Percentiles rank a stretch among this genome's conserved stretches.
Evolutionary conservation across 1,140 invertebrate genomes (phyloP).

Genomic region (Lanistes nyassanus): DNA sequence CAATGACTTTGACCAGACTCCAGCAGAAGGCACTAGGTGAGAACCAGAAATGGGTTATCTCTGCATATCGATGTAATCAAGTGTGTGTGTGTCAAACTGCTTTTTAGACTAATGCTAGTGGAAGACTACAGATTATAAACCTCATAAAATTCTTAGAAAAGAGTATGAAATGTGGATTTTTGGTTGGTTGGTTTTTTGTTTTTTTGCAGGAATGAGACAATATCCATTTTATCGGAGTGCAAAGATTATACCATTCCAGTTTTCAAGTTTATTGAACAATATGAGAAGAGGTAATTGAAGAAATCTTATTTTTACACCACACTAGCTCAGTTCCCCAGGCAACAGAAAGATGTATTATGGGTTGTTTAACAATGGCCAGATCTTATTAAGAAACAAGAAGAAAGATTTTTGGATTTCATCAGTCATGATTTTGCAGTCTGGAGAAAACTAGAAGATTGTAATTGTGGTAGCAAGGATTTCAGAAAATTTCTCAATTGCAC

Average conservation of each 20-base stretch:
- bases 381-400: too few relatives aligned
- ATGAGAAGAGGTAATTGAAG: conserved; percentile 79
- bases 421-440: too few relatives aligned
- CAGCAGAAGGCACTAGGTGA: conserved; percentile 75
- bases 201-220: conserved; percentile 71
- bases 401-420: too few relatives aligned
- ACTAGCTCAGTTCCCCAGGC: too few relatives aligned
- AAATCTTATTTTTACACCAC: too few relatives aligned
- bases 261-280: conserved; percentile 87
- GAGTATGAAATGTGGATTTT: background rate
- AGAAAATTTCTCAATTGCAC: too few relatives aligned
- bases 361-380: too few relatives aligned
- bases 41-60: background rate
- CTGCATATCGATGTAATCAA: background rate
- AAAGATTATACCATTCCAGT: conserved; percentile 81
- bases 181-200: conserved; percentile 18
- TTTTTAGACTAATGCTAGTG: background rate
- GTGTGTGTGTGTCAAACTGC: conserved; percentile 1
- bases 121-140: background rate
- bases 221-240: conserved; percentile 75
- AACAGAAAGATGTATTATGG: too few relatives aligned
- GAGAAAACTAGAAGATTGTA: too few relatives aligned
- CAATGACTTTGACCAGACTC: conserved; percentile 70
- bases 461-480: too few relatives aligned
- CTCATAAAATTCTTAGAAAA: background rate